phyloP scores from a whole-genome alignment of 2,113 vertebrate genomes.

The Carassius carassius region DNA sequence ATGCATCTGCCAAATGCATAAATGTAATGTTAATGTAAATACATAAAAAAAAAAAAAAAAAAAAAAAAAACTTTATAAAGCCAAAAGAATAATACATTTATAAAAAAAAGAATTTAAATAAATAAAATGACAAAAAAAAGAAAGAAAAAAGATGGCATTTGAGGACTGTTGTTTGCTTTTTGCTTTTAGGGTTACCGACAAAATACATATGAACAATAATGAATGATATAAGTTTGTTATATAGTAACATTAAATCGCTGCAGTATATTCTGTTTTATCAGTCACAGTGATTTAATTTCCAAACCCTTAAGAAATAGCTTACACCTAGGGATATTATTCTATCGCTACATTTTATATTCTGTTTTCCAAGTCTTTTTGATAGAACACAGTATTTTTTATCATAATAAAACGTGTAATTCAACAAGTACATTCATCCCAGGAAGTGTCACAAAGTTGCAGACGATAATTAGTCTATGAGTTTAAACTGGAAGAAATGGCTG shows the following conservation, averaged over 20 bases:
- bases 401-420: slow-evolving; percentile 8
- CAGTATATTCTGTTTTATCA: background rate
- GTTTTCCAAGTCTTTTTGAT: background rate
- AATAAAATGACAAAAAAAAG: too few relatives aligned
- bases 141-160: too few relatives aligned
- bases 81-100: background rate
- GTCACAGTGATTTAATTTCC: background rate
- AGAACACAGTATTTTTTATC: background rate
- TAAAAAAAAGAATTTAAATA: background rate
- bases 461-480: slow-evolving; percentile 49
- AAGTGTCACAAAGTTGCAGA: slow-evolving; percentile 43
- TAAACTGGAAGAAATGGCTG: slow-evolving; percentile 18
- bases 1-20: background rate
- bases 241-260: background rate
- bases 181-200: background rate
- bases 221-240: background rate
- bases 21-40: background rate
- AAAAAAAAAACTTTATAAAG: background rate
- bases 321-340: background rate
- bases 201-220: background rate
- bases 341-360: background rate
- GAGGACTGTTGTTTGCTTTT: too few relatives aligned
- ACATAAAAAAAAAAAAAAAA: background rate
- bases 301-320: background rate
- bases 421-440: slow-evolving; percentile 4